A percentile compares a stretch with the other conserved stretches of the same genome.
Conservation (phyloP, 1,140 invertebrate species). For the Brachionus asplanchnoidis region DNA sequence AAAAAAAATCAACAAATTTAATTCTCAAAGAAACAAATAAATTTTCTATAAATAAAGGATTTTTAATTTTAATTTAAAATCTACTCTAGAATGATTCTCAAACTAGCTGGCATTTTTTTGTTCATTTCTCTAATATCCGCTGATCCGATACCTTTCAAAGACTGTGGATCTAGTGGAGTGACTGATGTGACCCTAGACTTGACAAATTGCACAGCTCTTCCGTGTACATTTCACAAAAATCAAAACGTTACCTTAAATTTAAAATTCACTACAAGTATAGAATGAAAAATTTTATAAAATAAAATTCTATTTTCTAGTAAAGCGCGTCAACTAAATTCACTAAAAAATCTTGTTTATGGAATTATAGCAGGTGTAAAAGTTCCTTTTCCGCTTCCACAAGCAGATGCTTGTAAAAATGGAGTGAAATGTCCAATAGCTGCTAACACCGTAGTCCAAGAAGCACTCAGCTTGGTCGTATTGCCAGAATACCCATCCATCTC, state of each 20-base stretch:
- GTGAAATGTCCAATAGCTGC: neutral
- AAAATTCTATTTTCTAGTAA: neutral
- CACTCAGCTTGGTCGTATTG: neutral
- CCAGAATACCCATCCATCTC: slow-evolving; percentile 27
- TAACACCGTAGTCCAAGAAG: neutral
- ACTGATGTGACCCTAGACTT: neutral
- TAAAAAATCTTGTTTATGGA: slow-evolving; percentile 19
- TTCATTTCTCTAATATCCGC: neutral
- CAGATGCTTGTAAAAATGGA: slow-evolving; percentile 14
- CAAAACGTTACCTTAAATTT: neutral
- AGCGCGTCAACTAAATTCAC: neutral
- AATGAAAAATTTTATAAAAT: neutral
- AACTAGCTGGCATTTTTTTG: neutral
- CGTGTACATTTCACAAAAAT: slow-evolving; percentile 39
- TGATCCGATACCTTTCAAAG: neutral
- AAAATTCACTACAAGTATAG: slow-evolving; percentile 4
- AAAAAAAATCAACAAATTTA: neutral
- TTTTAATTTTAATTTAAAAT: neutral
- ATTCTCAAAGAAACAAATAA: neutral
- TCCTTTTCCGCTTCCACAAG: slow-evolving; percentile 28
- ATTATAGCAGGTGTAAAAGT: slow-evolving; percentile 36
- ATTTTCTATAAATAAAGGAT: neutral
- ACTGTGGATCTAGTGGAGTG: neutral
- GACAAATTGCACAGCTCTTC: neutral
- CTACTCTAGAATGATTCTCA: neutral